phyloP scores from a whole-genome alignment of 2,797 vertebrate species.

The Poecilia velifera region DNA sequence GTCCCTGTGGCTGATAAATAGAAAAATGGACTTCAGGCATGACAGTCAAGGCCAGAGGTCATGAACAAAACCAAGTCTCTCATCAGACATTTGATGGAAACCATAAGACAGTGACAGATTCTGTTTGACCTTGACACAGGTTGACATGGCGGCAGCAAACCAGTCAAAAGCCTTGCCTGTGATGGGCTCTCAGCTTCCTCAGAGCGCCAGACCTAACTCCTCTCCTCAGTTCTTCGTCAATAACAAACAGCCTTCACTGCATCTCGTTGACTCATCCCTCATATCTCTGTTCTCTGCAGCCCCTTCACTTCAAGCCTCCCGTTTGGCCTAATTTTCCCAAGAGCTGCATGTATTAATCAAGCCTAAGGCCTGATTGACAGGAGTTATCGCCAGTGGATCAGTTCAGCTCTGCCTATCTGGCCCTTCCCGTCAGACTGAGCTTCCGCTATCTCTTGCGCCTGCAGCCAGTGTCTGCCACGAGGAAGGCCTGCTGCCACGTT shows the following conservation, averaged over 20 bases:
- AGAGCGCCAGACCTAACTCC: constrained; percentile 44
- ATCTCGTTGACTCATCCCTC: constrained; percentile 50
- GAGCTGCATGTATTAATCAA: constrained; percentile 76
- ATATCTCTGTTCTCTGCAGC: constrained; percentile 59
- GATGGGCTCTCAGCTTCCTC: constrained; percentile 35
- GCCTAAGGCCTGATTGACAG: constrained; percentile 79
- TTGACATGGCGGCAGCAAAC: constrained; percentile 53
- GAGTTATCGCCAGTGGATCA: constrained; percentile 74
- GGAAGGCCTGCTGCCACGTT: constrained; percentile 65
- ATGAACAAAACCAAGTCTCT: constrained; percentile 64
- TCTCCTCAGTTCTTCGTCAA: constrained; percentile 51
- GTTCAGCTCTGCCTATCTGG: constrained; percentile 67
- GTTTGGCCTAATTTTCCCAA: constrained; percentile 70
- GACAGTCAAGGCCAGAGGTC: constrained; percentile 69
- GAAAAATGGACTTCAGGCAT: constrained; percentile 58
- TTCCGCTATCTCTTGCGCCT: constrained; percentile 77
- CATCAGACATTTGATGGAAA: constrained; percentile 74
- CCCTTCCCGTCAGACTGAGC: constrained; percentile 69
- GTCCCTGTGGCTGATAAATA: constrained; percentile 39
- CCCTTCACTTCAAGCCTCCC: constrained; percentile 62
- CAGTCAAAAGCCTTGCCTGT: constrained; percentile 41
- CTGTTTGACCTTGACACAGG: constrained; percentile 66
- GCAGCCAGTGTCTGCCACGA: constrained; percentile 74
- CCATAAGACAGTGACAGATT: constrained; percentile 74
- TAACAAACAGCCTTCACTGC: constrained; percentile 37